A percentile compares a stretch with the other conserved stretches of the same genome.
phyloP scores from a whole-genome alignment of 2,113 vertebrate genomes.

The Takifugu bimaculatus region DNA sequence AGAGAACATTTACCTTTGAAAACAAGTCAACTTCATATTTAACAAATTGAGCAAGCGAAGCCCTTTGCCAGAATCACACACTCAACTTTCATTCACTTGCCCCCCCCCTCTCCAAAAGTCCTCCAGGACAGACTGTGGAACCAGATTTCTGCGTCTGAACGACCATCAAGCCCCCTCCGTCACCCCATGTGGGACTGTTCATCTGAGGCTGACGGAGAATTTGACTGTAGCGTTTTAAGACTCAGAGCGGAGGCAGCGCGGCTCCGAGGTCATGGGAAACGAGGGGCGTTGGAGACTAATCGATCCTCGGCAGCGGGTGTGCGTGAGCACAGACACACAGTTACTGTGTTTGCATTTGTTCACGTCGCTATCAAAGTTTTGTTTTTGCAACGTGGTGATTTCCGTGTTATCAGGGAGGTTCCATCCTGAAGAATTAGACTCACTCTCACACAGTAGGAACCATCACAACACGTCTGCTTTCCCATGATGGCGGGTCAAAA shows the following conservation, averaged over 20 bases:
- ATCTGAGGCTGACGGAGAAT: background rate
- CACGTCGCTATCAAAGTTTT: background rate
- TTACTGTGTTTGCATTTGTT: background rate
- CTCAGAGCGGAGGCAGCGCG: background rate
- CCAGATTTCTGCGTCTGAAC: background rate
- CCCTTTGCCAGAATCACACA: background rate
- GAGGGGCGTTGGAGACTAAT: background rate
- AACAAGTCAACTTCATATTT: background rate
- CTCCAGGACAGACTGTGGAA: too few species aligned
- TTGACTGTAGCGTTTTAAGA: background rate
- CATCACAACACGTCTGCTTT: background rate
- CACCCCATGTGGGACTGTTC: background rate
- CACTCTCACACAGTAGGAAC: background rate
- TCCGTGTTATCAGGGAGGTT: constrained; percentile 7
- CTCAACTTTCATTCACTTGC: background rate
- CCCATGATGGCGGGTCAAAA: background rate
- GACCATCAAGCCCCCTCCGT: background rate
- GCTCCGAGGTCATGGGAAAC: constrained; percentile 26
- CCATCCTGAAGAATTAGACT: background rate
- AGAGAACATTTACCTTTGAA: too few species aligned
- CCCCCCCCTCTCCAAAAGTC: too few species aligned
- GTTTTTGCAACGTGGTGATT: background rate
- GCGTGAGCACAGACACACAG: constrained; percentile 1
- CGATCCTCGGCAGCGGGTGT: background rate
- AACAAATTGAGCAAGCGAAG: background rate